Conservation (phyloP, 2,888 invertebrate species). For the Cloeon dipterum region DNA sequence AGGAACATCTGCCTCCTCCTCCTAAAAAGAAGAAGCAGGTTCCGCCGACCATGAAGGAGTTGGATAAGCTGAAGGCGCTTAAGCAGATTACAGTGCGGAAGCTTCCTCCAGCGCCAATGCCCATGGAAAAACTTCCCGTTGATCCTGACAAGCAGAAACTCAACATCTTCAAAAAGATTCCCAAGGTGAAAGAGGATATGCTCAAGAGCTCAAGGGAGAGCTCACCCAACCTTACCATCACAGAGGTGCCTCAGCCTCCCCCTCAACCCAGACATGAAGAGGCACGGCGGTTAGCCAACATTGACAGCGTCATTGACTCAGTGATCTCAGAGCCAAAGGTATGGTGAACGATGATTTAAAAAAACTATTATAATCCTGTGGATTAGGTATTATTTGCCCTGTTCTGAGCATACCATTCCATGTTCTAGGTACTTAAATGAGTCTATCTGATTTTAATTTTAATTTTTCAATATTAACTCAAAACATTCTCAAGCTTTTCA, state of each 20-base stretch:
- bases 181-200: conserved; percentile 35
- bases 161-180: conserved; percentile 71
- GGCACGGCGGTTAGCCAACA: conserved; percentile 9
- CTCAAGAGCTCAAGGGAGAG: conserved; percentile 7
- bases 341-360: too few species aligned
- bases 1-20: too few species aligned
- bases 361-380: too few species aligned
- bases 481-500: too few species aligned
- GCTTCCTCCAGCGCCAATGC: conserved; percentile 5
- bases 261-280: conserved; percentile 7
- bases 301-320: conserved; percentile 12
- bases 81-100: conserved; percentile 15
- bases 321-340: too few species aligned
- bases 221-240: conserved; percentile 8
- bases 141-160: conserved; percentile 69
- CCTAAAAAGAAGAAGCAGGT: conserved; percentile 23
- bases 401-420: too few species aligned
- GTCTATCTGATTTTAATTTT: too few species aligned
- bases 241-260: conserved; percentile 8
- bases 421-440: too few species aligned
- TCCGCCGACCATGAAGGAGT: conserved; percentile 23
- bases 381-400: too few species aligned
- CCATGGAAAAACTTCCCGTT: conserved; percentile 33
- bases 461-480: too few species aligned
- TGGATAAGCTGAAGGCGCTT: conserved; percentile 22